Conservation (phyloP, 2,888 invertebrate species). For the Arrhopalites spinosus region DNA sequence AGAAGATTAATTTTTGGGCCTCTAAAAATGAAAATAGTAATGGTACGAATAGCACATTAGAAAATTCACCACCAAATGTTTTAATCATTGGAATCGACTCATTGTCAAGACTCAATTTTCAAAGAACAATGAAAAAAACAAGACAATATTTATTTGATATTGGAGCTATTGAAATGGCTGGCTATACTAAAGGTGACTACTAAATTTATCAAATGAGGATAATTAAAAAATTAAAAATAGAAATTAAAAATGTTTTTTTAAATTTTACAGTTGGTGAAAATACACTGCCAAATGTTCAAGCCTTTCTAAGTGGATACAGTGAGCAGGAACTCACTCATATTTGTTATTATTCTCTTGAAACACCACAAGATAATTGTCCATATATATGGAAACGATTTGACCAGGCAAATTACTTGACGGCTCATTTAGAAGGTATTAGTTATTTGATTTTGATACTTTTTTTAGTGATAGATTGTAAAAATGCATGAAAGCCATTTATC, state of each 20-base stretch:
- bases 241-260: background rate
- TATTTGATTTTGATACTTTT: slow-evolving; percentile 66
- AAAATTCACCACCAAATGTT: slow-evolving; percentile 37
- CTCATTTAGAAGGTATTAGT: slow-evolving; percentile 64
- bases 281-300: slow-evolving; percentile 81
- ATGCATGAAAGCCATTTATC: too few relatives aligned
- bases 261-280: slow-evolving; percentile 69
- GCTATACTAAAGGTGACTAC: slow-evolving; percentile 65
- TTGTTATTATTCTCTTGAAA: slow-evolving; percentile 53
- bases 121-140: slow-evolving; percentile 77
- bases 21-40: background rate
- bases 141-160: slow-evolving; percentile 69
- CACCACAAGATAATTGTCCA: slow-evolving; percentile 70
- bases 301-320: slow-evolving; percentile 73
- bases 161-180: slow-evolving; percentile 73
- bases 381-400: slow-evolving; percentile 78
- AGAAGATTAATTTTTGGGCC: background rate
- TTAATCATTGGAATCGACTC: slow-evolving; percentile 76
- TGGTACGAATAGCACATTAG: slow-evolving; percentile 28
- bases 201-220: background rate
- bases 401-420: slow-evolving; percentile 58
- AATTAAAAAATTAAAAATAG: background rate
- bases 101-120: slow-evolving; percentile 78
- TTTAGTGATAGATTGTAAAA: too few relatives aligned
- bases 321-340: slow-evolving; percentile 45